Conservation (phyloP, 2,113 vertebrate species). For the Eleginops maclovinus region DNA sequence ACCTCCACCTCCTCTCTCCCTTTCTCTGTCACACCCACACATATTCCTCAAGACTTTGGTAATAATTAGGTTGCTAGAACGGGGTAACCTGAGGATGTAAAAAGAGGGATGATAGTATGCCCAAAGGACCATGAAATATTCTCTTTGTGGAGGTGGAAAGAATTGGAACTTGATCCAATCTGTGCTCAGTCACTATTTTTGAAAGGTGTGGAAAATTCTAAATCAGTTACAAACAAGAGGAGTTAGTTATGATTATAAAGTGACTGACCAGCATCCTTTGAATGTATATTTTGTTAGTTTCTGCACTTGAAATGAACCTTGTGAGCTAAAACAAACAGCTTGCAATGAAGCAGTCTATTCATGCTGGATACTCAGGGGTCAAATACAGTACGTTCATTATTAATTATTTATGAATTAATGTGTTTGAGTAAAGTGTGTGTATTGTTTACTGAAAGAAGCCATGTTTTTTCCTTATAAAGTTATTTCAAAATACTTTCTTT, state of each 20-base stretch:
- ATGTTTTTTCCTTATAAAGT: neutral
- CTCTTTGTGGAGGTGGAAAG: conserved; percentile 57
- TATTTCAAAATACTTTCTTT: neutral
- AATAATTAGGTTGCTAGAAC: conserved; percentile 73
- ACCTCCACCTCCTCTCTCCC: conserved; percentile 3
- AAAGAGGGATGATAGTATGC: conserved; percentile 36
- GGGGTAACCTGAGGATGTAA: conserved; percentile 55
- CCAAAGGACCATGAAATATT: conserved; percentile 67
- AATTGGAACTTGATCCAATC: conserved; percentile 58
- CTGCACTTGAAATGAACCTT: conserved; percentile 1
- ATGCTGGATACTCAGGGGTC: neutral
- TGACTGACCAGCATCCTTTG: neutral
- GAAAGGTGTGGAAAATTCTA: conserved; percentile 62
- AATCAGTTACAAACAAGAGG: conserved; percentile 37
- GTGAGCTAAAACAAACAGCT: neutral
- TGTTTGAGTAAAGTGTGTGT: neutral
- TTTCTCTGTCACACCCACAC: conserved; percentile 53
- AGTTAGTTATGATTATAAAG: neutral
- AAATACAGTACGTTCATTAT: no score
- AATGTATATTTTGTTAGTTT: neutral
- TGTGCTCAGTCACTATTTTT: conserved; percentile 50
- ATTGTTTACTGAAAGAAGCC: neutral
- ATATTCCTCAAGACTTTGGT: conserved; percentile 55
- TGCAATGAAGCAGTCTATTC: neutral
- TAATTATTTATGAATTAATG: no score